These are phyloP conservation scores for Sander lucioperca DNA, from an alignment of 2,113 vertebrate genomes.

Conservation along the genomic window DNA sequence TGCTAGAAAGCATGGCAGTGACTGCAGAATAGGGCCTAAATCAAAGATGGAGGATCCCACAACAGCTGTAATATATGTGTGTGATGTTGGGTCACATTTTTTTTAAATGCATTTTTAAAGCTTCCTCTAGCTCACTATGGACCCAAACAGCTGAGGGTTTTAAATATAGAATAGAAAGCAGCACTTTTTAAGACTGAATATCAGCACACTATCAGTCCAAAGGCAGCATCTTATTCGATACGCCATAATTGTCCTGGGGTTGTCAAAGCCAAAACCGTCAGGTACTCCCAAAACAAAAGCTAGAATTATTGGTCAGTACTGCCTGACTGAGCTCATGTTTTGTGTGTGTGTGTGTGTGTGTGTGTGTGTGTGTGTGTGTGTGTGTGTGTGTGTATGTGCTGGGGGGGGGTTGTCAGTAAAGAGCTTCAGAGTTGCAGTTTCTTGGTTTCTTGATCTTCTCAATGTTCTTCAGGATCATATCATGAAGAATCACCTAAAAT, in stretches of 20 bases:
- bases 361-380: neutral
- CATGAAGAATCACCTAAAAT: conserved; percentile 91
- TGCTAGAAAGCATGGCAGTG: neutral
- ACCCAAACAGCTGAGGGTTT: neutral
- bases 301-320: neutral
- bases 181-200: neutral
- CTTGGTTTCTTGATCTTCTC: conserved; percentile 96
- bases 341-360: neutral
- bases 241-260: neutral
- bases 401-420: conserved; percentile 83
- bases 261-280: neutral
- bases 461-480: conserved; percentile 97
- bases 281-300: neutral
- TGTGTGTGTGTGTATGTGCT: neutral
- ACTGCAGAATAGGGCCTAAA: neutral
- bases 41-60: neutral
- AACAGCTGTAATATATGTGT: neutral
- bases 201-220: neutral
- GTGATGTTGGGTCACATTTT: neutral
- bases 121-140: neutral
- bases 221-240: neutral
- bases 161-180: neutral
- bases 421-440: conserved; percentile 94
- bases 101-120: neutral
- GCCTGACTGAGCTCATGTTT: neutral